Evolutionary conservation across 1,140 invertebrate species (phyloP).

Genomic region (Wasmannia auropunctata): DNA sequence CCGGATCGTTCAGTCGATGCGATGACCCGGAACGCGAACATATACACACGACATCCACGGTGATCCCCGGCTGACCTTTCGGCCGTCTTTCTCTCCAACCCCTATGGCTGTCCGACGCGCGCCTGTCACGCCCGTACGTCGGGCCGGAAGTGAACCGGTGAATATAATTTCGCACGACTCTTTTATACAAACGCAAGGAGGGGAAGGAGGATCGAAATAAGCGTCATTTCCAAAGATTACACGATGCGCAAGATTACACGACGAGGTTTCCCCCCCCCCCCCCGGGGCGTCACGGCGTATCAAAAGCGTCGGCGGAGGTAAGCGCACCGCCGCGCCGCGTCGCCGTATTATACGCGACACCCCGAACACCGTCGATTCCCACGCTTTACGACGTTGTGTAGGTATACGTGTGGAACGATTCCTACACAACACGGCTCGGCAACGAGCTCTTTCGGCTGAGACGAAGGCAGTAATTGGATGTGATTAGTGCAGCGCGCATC

Average conservation of each 20-base stretch:
- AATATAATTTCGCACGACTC: background rate
- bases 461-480: constrained; percentile 18
- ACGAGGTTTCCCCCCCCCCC: background rate
- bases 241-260: too few relatives aligned
- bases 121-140: too few relatives aligned
- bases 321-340: too few relatives aligned
- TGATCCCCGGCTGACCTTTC: background rate
- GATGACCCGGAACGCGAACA: constrained; percentile 3
- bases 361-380: background rate
- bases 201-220: background rate
- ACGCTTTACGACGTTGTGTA: background rate
- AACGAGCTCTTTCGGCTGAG: background rate
- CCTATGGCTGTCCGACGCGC: too few relatives aligned
- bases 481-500: constrained; percentile 3
- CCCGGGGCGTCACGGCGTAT: background rate
- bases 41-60: background rate
- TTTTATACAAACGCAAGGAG: background rate
- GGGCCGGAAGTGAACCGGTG: background rate
- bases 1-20: background rate
- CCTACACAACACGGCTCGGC: background rate
- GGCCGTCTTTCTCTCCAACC: background rate
- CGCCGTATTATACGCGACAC: too few relatives aligned
- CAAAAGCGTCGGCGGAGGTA: background rate
- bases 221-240: background rate
- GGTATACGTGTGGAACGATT: background rate